Base-by-base conservation (phyloP, 2,113 vertebrate species). In the Eupsittula cactorum region DNA sequence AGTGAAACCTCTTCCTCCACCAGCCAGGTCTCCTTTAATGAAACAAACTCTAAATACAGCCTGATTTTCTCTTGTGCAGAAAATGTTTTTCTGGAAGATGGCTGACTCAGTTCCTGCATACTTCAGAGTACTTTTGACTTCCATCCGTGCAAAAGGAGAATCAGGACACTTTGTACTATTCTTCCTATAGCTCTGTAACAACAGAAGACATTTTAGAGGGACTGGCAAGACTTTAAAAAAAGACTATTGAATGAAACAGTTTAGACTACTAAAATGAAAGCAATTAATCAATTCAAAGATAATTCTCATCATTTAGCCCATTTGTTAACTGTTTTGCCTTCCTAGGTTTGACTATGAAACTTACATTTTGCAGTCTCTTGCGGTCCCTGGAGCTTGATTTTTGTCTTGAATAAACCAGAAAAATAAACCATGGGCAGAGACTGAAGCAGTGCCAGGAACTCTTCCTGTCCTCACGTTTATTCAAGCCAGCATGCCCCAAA, bases 231-330 rank as follows among this genome's bases (percentile, higher is more conserved):
- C 73, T 71, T 84, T 57, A 27, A 31, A 86, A 78, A 50, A 14
- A 60, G 4, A 2, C 0, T 50, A 79, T 17, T 53, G 59, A 93
- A 49, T 67, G 52, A 84, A 52, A 75, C 37, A 52, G 52, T 76
- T 93, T n/a, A 95, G 69, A 16, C 37, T 55, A 84, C 57, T 65
- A 55, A 93, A 88, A 84, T 88, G 68, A 44, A 95, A 90, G 70
- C 29, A 88, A 89, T 87, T 82, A 84, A 94, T 95, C 65, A 88
- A 75, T 84, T 19, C 67, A 79, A 76, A 94, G 44, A 44, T 60
- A 82, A 78, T 79, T 78, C 39, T 73, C 11, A 27, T 81, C 8
- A 62, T 76, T 46, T 77, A 68, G 16, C 25, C 25, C 42, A 24
- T 65, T 85, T 62, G 23, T 79, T 86, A 60, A 78, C 47, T 62